Conservation (phyloP, 2,797 vertebrate genomes). For the Microhierax caerulescens region DNA sequence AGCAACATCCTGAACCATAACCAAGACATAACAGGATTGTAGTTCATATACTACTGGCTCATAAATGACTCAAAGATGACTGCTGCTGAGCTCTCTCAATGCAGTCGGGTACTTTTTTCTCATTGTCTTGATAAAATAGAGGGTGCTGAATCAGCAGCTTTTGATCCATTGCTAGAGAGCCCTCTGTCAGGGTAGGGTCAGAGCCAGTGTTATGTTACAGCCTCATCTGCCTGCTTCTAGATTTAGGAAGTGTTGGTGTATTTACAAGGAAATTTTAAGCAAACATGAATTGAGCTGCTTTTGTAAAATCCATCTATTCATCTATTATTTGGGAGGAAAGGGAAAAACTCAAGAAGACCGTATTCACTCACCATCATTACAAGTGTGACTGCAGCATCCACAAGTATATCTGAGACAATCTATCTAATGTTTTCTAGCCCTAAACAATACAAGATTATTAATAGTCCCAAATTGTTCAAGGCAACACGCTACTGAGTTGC, state of each 20-base stretch:
- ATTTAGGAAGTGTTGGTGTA: neutral
- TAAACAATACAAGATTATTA: neutral
- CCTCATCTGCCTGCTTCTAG: neutral
- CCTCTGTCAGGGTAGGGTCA: neutral
- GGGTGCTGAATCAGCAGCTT: neutral
- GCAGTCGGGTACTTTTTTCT: neutral
- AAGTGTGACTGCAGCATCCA: neutral
- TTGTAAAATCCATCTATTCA: neutral
- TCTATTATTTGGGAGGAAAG: neutral
- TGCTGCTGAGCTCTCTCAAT: neutral
- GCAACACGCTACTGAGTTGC: neutral
- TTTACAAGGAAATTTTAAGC: neutral
- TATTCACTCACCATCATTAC: neutral
- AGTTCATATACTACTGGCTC: neutral
- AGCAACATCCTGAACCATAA: neutral
- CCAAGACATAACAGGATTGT: neutral
- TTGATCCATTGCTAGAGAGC: neutral
- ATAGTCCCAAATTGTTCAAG: neutral
- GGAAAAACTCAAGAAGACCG: neutral
- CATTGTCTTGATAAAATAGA: neutral
- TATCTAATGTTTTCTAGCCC: neutral
- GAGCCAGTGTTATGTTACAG: too few relatives aligned
- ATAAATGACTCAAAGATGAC: neutral
- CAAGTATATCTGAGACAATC: neutral
- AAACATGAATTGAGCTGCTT: neutral